phyloP scores from a whole-genome alignment of 2,113 vertebrate species.

The Pelecanus crispus region DNA sequence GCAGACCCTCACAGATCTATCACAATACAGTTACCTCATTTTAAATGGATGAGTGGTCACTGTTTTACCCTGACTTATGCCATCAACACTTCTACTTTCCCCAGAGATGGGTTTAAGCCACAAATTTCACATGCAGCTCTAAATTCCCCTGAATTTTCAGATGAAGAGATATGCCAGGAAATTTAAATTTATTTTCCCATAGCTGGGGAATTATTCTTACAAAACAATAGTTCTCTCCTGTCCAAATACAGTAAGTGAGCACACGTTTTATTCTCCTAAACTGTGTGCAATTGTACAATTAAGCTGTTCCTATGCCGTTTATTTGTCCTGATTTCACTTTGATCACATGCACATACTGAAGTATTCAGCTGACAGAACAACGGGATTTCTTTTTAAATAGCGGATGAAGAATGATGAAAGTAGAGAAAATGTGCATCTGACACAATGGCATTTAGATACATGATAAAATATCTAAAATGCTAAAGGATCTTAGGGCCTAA shows the following conservation, averaged over 20 bases:
- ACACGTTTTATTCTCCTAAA: neutral
- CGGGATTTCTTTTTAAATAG: neutral
- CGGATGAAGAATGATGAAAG: neutral
- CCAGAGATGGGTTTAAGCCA: neutral
- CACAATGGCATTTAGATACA: neutral
- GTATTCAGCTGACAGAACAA: neutral
- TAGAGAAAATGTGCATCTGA: neutral
- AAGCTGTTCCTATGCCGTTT: neutral
- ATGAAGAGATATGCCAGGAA: neutral
- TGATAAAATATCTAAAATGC: neutral
- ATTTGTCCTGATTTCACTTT: neutral
- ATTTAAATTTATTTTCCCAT: neutral
- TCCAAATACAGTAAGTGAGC: neutral
- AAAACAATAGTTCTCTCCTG: neutral
- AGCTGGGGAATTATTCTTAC: neutral
- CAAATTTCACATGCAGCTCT: neutral
- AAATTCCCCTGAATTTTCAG: neutral
- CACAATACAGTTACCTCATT: neutral
- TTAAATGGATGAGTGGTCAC: neutral
- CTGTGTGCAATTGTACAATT: neutral
- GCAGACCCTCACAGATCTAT: neutral
- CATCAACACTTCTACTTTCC: neutral
- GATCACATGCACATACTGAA: neutral
- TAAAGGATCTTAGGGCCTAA: neutral
- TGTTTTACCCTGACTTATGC: neutral